Evolutionary conservation across 2,797 vertebrate genomes (phyloP).

Genomic region (Aselliscus stoliczkanus): DNA sequence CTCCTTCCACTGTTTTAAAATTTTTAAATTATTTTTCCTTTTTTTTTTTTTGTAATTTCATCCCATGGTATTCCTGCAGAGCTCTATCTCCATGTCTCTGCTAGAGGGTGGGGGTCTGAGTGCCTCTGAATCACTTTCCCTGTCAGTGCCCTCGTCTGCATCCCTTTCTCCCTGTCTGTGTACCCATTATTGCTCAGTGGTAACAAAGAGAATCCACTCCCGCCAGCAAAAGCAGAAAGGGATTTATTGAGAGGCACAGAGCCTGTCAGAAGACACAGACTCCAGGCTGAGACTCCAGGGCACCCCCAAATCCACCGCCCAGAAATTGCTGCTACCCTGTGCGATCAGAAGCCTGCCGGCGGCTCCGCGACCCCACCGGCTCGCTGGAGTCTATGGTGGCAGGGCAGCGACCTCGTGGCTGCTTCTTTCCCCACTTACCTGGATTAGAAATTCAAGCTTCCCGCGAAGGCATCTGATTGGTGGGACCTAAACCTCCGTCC

Average conservation of each 20-base stretch:
- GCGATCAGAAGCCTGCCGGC: not conserved
- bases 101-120: not conserved
- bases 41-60: not conserved
- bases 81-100: not conserved
- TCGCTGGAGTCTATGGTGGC: rapidly evolving
- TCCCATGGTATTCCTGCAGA: not conserved
- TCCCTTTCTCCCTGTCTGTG: not conserved
- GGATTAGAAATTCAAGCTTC: slow-evolving; percentile 49
- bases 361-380: not conserved
- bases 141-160: not conserved
- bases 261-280: not conserved
- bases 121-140: not conserved
- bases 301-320: not conserved
- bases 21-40: not conserved
- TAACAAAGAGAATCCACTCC: not conserved
- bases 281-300: not conserved
- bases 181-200: not conserved
- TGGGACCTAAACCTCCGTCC: not conserved
- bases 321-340: not conserved
- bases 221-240: not conserved
- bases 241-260: not conserved
- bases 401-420: not conserved
- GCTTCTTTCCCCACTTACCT: not conserved
- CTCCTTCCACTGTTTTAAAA: not conserved
- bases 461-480: slow-evolving; percentile 36